Base-by-base conservation (phyloP, 2,113 vertebrate species). In the Rhabdomys dilectus region DNA sequence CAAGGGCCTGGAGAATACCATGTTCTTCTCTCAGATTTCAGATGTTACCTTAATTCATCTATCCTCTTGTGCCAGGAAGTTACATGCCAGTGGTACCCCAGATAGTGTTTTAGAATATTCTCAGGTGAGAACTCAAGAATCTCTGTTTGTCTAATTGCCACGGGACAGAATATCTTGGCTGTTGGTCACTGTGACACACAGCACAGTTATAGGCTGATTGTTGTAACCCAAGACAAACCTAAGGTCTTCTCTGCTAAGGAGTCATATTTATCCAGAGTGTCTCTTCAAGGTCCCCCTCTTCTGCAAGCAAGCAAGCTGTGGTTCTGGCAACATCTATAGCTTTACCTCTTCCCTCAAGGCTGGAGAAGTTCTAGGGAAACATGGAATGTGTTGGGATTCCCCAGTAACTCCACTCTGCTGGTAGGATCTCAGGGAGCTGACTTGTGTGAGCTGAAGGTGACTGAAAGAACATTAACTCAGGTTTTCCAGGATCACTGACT, bases 41-140 rank as follows among this genome's bases (percentile, higher is more conserved):
- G 8, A 1, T 2, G 12, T 13, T 29, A 1, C 0, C 48, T 48
- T 34, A 10, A 1, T 24, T n/a, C 13, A 9, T 2, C 12, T 24
- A 34, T 8, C 11, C 29, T n/a, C 51, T 5, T 21, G 17, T 10
- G 39, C 13, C 72, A 45, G 60, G 4, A 48, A 56, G 11, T 16
- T 15, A 36, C 16, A 6, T 7, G 1, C 26, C 21, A 29, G 1
- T 19, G 9, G 5, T 5, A 15, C 7, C 53, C 51, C 5, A 51
- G 3, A 5, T 1, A 42, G 3, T 48, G 1, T 34, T 31, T 19
- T 36, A 13, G 66, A 36, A 26, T 76, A 5, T 45, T 4, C 8
- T 21, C 64, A 85, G 5, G 19, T 17, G 2, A 11, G 24, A 17
- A 58, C 31, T 26, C 56, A 13, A 5, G 36, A n/a, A 31, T 8